Percentiles rank a stretch among this genome's conserved stretches.
These are phyloP conservation scores for Manduca sexta DNA, from an alignment of 1,140 invertebrate species.

Conservation along the genomic window DNA sequence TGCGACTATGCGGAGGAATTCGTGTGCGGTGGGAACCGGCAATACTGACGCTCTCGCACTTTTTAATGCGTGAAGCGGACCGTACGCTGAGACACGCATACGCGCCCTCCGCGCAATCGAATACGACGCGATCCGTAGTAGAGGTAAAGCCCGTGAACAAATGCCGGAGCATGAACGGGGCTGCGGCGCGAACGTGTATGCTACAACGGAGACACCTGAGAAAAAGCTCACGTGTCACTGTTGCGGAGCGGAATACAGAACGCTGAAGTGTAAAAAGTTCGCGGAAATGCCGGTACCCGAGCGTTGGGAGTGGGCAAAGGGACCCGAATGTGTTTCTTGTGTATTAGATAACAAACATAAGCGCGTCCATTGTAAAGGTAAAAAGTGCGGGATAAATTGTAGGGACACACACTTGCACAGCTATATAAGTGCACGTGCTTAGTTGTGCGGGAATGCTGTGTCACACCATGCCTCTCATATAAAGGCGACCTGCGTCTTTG, in stretches of 20 bases:
- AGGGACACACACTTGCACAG: too few species aligned
- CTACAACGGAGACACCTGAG: neutral
- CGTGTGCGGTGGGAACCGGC: neutral
- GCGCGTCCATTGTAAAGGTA: neutral
- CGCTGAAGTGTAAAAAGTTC: neutral
- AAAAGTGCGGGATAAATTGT: neutral
- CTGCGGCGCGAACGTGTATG: neutral
- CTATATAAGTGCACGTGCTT: too few species aligned
- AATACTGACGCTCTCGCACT: neutral
- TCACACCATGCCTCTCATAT: too few species aligned
- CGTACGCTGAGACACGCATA: neutral
- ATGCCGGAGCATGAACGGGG: neutral
- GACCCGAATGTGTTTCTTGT: neutral
- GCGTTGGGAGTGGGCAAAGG: neutral
- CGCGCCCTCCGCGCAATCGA: neutral
- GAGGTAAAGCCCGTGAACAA: neutral
- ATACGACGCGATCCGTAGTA: neutral
- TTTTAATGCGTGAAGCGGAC: constrained; percentile 3
- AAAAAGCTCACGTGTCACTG: neutral
- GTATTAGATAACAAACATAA: neutral
- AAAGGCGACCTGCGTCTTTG: too few species aligned
- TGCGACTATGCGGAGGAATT: neutral
- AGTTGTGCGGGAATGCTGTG: too few species aligned
- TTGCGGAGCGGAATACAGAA: neutral
- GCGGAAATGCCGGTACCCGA: neutral